These are phyloP conservation scores for Clunio marinus DNA, from an alignment of 2,888 invertebrate species.

Conservation along the genomic window DNA sequence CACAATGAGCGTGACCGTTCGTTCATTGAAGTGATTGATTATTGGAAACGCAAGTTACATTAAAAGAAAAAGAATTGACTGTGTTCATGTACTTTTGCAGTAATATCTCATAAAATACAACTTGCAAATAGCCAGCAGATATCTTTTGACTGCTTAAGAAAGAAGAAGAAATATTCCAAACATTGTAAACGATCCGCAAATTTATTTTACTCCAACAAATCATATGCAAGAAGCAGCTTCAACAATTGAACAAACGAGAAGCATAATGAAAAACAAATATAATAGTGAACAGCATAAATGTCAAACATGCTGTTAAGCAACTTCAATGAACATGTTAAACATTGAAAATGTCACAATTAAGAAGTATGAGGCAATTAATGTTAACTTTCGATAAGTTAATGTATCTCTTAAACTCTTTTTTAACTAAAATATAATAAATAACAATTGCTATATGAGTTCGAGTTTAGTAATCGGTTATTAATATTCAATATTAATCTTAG, in stretches of 20 bases:
- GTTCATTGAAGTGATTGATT: conserved; percentile 13
- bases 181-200: too few species aligned
- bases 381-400: background rate
- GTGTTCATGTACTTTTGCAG: too few species aligned
- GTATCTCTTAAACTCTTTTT: conserved; percentile 4
- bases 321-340: conserved; percentile 1
- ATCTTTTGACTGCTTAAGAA: too few species aligned
- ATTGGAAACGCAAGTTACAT: too few species aligned
- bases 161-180: too few species aligned
- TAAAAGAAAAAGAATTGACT: too few species aligned
- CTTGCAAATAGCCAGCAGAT: too few species aligned
- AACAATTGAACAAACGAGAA: conserved; percentile 20
- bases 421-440: background rate
- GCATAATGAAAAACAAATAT: background rate
- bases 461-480: too few species aligned
- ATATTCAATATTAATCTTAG: background rate
- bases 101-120: too few species aligned
- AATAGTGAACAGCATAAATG: conserved; percentile 16
- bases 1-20: background rate
- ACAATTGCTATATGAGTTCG: too few species aligned
- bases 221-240: conserved; percentile 1
- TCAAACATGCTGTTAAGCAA: conserved; percentile 7
- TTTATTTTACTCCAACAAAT: conserved; percentile 13
- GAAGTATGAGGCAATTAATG: conserved; percentile 6
- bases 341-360: background rate